Conservation (phyloP, 2,113 vertebrate species). For the Prinia subflava region DNA sequence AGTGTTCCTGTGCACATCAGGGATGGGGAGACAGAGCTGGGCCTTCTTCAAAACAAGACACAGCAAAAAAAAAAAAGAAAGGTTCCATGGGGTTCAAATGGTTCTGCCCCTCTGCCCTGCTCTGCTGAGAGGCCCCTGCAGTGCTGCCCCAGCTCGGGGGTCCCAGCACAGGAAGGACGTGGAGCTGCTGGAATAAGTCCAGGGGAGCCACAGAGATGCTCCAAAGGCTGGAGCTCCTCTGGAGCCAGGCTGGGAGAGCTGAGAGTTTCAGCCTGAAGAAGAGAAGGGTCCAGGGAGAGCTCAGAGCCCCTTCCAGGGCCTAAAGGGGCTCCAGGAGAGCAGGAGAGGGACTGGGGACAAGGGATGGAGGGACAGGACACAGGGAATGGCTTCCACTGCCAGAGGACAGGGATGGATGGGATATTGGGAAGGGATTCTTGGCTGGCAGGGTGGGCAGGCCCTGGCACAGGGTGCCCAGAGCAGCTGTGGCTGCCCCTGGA, state of each 20-base stretch:
- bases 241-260: neutral
- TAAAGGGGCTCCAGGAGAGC: neutral
- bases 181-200: accelerated
- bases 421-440: too few species aligned
- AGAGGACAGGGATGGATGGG: neutral
- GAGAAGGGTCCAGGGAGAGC: neutral
- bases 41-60: neutral
- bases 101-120: neutral
- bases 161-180: accelerated
- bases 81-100: neutral
- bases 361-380: neutral
- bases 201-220: neutral
- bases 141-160: neutral
- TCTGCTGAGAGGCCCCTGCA: neutral
- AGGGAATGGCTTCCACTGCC: neutral
- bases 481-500: too few species aligned
- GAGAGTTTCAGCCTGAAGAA: neutral
- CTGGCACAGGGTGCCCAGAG: too few species aligned
- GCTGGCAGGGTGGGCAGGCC: too few species aligned
- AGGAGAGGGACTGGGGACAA: neutral
- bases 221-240: neutral
- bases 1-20: neutral
- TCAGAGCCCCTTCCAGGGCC: neutral
- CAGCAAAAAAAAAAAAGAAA: neutral
- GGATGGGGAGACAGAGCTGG: neutral